phyloP scores from a whole-genome alignment of 2,113 vertebrate species.

The Equus przewalskii region DNA sequence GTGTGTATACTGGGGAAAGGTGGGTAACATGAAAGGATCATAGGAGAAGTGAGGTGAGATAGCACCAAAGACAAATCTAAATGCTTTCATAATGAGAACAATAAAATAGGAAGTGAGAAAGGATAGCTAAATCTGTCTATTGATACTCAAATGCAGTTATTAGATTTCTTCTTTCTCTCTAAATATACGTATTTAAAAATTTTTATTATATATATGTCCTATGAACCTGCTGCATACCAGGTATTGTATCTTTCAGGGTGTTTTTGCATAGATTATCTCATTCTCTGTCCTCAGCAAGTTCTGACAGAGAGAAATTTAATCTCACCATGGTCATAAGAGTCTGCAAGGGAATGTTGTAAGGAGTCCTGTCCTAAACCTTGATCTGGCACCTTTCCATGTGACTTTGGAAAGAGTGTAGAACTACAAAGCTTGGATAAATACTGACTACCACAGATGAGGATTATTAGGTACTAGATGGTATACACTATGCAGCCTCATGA shows the following conservation, averaged over 20 bases:
- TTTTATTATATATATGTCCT: background rate
- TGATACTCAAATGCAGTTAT: background rate
- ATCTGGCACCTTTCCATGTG: background rate
- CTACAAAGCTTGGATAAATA: background rate
- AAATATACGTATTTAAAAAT: too few species aligned
- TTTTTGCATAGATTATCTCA: background rate
- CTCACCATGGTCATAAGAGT: background rate
- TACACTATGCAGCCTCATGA: background rate
- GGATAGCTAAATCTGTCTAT: background rate
- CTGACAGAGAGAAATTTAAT: background rate
- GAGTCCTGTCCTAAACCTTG: background rate
- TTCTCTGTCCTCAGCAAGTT: conserved; percentile 6
- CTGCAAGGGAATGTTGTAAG: background rate
- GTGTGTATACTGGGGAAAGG: background rate
- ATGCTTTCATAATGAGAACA: background rate
- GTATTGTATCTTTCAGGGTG: background rate
- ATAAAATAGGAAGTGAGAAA: background rate
- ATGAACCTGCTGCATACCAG: background rate
- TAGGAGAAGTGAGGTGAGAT: background rate
- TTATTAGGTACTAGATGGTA: background rate
- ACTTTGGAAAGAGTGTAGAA: background rate
- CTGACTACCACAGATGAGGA: background rate
- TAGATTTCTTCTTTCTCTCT: background rate
- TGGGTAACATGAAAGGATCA: background rate
- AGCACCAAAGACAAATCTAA: background rate